Conservation (phyloP, 2,797 vertebrate genomes). For the Siniperca scherzeri region DNA sequence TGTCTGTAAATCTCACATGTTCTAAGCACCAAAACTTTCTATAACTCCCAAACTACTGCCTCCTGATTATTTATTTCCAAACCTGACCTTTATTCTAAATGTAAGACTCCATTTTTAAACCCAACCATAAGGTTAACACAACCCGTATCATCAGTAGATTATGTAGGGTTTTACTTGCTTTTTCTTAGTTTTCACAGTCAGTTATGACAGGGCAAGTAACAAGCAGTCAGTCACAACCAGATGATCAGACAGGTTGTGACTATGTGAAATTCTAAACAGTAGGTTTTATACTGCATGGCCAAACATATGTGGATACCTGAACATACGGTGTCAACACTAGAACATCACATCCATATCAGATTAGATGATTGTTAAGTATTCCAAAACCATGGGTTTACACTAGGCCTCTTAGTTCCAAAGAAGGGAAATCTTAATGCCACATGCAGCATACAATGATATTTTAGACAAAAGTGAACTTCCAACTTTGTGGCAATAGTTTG, state of each 20-base stretch:
- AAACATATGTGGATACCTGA: background rate
- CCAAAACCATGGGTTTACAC: background rate
- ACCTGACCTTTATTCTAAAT: background rate
- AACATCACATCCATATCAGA: background rate
- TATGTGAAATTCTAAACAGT: background rate
- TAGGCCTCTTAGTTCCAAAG: too few relatives aligned
- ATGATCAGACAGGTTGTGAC: background rate
- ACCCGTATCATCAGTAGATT: background rate
- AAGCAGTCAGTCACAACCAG: background rate
- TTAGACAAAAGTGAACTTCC: background rate
- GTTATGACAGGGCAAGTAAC: too few relatives aligned
- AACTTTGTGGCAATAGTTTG: background rate
- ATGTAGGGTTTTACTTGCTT: background rate
- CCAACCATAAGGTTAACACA: too few relatives aligned
- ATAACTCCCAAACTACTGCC: constrained; percentile 37
- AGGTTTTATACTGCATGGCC: background rate
- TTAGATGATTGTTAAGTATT: background rate
- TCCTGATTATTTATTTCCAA: constrained; percentile 1
- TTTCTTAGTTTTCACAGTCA: background rate
- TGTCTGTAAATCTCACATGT: constrained; percentile 79
- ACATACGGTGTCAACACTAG: background rate
- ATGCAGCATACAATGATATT: background rate
- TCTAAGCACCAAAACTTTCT: constrained; percentile 50
- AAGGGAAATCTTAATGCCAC: background rate
- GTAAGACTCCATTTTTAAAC: background rate